Base-by-base conservation (phyloP, 2,888 invertebrate species). In the Blastobasis adustella region DNA sequence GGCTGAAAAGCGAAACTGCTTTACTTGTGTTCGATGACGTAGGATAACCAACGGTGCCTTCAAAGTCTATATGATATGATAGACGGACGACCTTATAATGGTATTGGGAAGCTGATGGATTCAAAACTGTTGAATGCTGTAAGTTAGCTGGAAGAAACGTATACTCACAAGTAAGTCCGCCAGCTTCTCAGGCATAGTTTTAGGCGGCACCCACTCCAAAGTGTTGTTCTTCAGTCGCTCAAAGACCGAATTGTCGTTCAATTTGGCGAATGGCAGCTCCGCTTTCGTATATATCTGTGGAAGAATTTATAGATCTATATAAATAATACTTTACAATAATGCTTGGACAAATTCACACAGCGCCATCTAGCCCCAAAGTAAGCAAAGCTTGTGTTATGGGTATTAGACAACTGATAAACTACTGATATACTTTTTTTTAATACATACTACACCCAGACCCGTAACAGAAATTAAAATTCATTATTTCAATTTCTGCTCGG, bases 211-310 rank as follows among this genome's bases (percentile, higher is more conserved):
- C 94, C 95, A 94, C 57, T 91, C 90, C 44, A 95, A 80, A 0
- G 91, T 84, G 51, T 91, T 92, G 6, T 85, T 82, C 73, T 93
- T 93, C 10, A 94, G 77, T 53, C 92, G 88, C 48, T 89, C 82
- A 45, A 94, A 59, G 9, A 96, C 92, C 0, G 93, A 92, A 54
- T 93, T 94, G 71, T 96, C 95, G 61, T 93, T 93, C 60, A 93
- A 78, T 63, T 93, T 93, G 9, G 91, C 90, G 69, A 89, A 89
- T 0, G 89, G 89, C 23, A 88, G 62, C 60, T 89, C 89, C 0
- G 83, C 88, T 67, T 88, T 88, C 7, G 86, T 85, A 63, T 85
- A 89, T 2, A 89, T 88, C 89, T 89, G 66, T 1, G 58, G 58
- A 54, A 36, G 49, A 40, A 46, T 49, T 46, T 9, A 51, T 6